Base-by-base conservation (phyloP, 2,888 invertebrate species). In the Sturmia bella region DNA sequence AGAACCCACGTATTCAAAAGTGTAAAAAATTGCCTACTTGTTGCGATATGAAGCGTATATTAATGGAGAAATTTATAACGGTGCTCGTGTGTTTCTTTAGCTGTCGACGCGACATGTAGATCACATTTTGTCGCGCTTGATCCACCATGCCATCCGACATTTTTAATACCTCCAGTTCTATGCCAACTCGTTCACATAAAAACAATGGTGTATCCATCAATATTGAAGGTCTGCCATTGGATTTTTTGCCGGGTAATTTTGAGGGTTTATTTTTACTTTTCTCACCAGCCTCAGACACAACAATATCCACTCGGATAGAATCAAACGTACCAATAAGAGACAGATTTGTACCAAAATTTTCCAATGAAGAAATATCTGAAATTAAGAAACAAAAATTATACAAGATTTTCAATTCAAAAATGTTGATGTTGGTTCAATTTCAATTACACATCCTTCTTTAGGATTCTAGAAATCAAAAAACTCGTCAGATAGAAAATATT, bases 71-170 rank as follows among this genome's bases (percentile, higher is more conserved):
- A 91, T 98, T 97, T 75, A 98, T 94, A 87, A 97, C 95, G 0
- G 98, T 97, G 86, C 97, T 98, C 17, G 97, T 97, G 88, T 97
- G 96, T 86, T 96, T 96, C 90, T 97, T 97, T 82, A 97, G 92
- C 89, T 97, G 97, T 0, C 96, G 95, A 9, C 97, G 90, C 0
- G 96, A 97, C 85, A 97, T 95, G 88, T 97, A 97, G 15, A 97
- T 92, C 83, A 97, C 95, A 90, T 96, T 96, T 89, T 95, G 95
- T 0, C 95, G 93, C 88, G 96, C 95, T 89, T 97, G 96, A 87
- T 96, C 96, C 6, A 96, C 95, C 54, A 96, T 94, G 93, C 97
- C 95, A 89, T 98, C 97, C 0, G 97, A 95, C 91, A 97, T 95
- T 89, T 97, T 95, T 87, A 96, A 94, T 85, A 98, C 93, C 89